These are phyloP conservation scores for Lycocorax pyrrhopterus DNA, from an alignment of 2,113 vertebrate genomes.

Conservation along the genomic window DNA sequence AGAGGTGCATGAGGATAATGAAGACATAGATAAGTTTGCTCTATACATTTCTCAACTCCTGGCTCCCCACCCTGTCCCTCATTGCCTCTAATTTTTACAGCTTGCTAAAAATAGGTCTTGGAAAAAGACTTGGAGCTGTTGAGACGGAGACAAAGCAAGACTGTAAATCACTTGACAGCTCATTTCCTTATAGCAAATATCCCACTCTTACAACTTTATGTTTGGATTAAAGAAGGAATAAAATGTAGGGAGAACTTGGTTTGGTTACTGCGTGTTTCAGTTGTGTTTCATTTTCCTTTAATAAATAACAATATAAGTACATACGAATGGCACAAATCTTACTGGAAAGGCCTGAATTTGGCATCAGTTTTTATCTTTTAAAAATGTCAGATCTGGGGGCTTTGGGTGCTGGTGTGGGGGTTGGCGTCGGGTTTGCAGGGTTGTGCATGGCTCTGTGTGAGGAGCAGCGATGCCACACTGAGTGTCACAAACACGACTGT, in stretches of 20 bases:
- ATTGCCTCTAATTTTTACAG: slow-evolving; percentile 2
- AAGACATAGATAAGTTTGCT: neutral
- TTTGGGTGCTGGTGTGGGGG: neutral
- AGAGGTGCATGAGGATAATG: neutral
- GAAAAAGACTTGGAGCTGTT: neutral
- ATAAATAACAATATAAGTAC: neutral
- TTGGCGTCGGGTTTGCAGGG: neutral
- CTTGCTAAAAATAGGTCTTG: slow-evolving; percentile 34
- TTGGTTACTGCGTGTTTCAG: neutral
- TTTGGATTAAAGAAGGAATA: neutral
- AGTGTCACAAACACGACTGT: neutral
- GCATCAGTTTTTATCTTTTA: neutral
- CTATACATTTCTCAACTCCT: neutral
- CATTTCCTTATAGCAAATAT: slow-evolving; percentile 38
- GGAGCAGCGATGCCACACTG: rapidly evolving
- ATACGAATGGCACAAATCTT: neutral
- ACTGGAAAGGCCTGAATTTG: neutral
- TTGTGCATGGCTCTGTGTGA: neutral
- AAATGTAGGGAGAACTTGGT: neutral
- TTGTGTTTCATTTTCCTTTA: neutral
- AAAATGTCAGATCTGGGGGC: neutral
- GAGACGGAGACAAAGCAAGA: neutral
- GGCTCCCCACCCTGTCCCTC: neutral
- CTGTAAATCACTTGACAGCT: slow-evolving; percentile 42
- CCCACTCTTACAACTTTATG: neutral